These are phyloP conservation scores for Lordiphosa clarofinis DNA, from an alignment of 1,140 invertebrate species.

Conservation along the genomic window DNA sequence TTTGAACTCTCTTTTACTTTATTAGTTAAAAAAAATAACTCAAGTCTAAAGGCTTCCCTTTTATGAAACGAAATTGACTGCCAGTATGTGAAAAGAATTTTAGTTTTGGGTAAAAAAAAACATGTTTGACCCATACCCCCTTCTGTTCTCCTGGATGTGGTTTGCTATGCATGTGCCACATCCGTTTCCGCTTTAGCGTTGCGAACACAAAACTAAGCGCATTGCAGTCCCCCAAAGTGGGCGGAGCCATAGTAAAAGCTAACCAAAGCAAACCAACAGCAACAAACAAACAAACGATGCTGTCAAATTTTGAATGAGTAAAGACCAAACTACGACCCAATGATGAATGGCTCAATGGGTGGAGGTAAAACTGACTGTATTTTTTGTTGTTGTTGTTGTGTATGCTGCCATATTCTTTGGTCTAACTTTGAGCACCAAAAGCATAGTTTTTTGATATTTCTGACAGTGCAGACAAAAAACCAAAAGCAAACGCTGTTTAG, in stretches of 20 bases:
- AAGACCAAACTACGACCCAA: conserved; percentile 71
- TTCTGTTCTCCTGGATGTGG: conserved; percentile 34
- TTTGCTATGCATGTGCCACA: conserved; percentile 69
- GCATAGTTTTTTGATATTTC: conserved; percentile 39
- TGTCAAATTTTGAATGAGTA: conserved; percentile 78
- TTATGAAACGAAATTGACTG: conserved; percentile 1
- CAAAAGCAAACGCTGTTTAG: conserved; percentile 52
- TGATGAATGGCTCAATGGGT: conserved; percentile 53
- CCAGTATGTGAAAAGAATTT: conserved; percentile 6
- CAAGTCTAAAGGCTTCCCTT: too few relatives aligned
- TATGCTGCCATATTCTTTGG: conserved; percentile 11
- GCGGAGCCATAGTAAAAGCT: conserved; percentile 6
- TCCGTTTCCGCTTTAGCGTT: conserved; percentile 60
- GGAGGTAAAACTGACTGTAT: conserved; percentile 15
- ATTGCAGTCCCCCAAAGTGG: conserved; percentile 12
- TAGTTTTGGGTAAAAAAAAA: too few relatives aligned
- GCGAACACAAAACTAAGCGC: conserved; percentile 47
- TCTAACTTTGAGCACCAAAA: conserved; percentile 36
- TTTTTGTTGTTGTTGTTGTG: conserved; percentile 22
- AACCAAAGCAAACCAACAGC: conserved; percentile 18
- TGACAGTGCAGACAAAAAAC: conserved; percentile 34
- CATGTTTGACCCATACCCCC: too few relatives aligned
- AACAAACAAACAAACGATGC: conserved; percentile 72
- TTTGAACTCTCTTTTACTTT: too few relatives aligned
- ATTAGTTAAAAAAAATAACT: too few relatives aligned